Conservation (phyloP, 2,113 vertebrate genomes). For the Tiliqua scincoides region DNA sequence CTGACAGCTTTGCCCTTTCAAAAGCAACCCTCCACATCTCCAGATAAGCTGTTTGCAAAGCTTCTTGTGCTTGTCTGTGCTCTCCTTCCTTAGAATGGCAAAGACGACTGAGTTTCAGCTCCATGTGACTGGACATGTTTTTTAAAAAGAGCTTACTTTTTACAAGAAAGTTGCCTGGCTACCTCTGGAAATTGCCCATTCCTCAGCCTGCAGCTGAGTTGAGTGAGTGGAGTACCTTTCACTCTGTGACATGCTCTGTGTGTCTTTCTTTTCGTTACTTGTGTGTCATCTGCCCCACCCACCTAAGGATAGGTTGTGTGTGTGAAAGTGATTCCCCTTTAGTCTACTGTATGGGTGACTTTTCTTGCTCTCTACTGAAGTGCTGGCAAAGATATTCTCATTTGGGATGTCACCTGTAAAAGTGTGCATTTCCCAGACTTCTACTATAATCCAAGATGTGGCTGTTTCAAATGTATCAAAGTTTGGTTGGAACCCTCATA, state of each 20-base stretch:
- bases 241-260: neutral
- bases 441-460: neutral
- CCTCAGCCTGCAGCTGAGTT: neutral
- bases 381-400: neutral
- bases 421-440: neutral
- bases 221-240: neutral
- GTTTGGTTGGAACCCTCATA: neutral
- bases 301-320: too few relatives aligned
- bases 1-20: neutral
- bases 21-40: neutral
- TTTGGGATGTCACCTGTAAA: too few relatives aligned
- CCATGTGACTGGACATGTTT: neutral
- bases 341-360: neutral
- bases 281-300: neutral
- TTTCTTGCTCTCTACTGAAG: neutral
- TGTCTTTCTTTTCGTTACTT: neutral
- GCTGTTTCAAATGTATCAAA: neutral
- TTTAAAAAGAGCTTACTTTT: neutral
- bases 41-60: neutral
- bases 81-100: neutral
- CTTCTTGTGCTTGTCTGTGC: neutral
- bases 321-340: too few relatives aligned
- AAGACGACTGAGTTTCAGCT: neutral
- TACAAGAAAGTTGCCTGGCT: neutral
- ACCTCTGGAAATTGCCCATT: neutral